phyloP scores from a whole-genome alignment of 2,113 vertebrate genomes.

The Carettochelys insculpta region DNA sequence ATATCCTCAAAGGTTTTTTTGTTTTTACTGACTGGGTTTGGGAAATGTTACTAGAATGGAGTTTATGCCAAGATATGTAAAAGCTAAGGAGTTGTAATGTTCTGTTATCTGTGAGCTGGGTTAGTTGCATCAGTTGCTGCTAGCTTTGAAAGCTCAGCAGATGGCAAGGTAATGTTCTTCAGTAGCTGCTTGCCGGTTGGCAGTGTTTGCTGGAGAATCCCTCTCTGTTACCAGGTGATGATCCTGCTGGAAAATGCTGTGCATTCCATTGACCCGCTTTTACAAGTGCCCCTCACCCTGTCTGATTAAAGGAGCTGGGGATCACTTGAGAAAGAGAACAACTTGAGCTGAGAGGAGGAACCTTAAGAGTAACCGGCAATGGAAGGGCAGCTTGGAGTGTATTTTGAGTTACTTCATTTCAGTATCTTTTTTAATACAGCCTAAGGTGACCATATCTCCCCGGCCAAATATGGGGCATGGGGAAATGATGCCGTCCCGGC shows the following conservation, averaged over 20 bases:
- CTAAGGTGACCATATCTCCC: no score
- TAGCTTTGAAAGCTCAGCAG: neutral
- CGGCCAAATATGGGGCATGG: no score
- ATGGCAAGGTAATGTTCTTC: neutral
- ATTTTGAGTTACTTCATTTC: neutral
- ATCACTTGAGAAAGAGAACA: neutral
- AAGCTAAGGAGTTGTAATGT: neutral
- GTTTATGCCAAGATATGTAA: neutral
- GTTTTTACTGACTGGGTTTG: neutral
- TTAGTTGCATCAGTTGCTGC: rapidly evolving
- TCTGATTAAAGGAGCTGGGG: neutral
- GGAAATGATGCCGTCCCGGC: no score
- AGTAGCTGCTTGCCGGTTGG: neutral
- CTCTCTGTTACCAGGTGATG: neutral
- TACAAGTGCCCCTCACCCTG: neutral
- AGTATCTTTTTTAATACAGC: neutral
- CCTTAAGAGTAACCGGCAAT: neutral
- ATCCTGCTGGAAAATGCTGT: neutral
- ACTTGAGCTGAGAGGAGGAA: neutral
- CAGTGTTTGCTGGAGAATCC: neutral
- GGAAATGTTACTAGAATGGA: neutral
- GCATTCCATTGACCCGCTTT: neutral
- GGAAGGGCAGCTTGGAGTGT: neutral
- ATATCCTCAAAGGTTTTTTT: rapidly evolving
- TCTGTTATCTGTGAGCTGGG: neutral